phyloP scores from a whole-genome alignment of 2,113 vertebrate genomes.

The Typhlomys cinereus region DNA sequence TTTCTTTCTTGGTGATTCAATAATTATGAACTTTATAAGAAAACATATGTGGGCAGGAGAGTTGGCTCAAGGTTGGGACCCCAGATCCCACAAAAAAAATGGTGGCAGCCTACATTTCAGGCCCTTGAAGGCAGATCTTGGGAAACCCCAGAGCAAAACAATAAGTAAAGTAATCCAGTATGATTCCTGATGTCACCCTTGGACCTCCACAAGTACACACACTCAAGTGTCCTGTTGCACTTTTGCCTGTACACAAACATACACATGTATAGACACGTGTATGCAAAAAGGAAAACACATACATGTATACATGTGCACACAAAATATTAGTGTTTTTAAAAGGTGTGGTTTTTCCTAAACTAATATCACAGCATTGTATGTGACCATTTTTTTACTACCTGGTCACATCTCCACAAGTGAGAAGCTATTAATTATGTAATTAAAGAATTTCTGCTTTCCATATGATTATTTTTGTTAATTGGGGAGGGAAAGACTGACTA shows the following conservation, averaged over 20 bases:
- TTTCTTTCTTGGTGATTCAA: background rate
- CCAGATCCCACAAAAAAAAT: too few species aligned
- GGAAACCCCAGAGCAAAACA: too few species aligned
- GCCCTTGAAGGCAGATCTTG: too few species aligned
- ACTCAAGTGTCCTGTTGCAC: too few species aligned
- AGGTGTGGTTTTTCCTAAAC: background rate
- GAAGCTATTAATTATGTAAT: background rate
- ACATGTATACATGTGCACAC: background rate
- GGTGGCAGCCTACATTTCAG: too few species aligned
- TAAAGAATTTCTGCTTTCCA: background rate
- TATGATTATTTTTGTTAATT: background rate
- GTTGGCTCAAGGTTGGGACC: too few species aligned
- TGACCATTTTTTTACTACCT: constrained; percentile 6
- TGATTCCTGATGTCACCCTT: too few species aligned
- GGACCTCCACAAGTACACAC: too few species aligned
- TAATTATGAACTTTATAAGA: constrained; percentile 25
- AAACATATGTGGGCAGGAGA: background rate
- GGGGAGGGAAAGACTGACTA: background rate
- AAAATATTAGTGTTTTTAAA: background rate
- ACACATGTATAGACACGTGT: background rate
- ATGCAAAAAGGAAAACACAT: background rate
- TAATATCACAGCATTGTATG: background rate
- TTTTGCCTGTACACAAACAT: background rate
- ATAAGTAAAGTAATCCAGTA: too few species aligned
- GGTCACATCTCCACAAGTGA: background rate